Evolutionary conservation across 2,113 vertebrate genomes (phyloP).

Genomic region (Mustela nigripes): DNA sequence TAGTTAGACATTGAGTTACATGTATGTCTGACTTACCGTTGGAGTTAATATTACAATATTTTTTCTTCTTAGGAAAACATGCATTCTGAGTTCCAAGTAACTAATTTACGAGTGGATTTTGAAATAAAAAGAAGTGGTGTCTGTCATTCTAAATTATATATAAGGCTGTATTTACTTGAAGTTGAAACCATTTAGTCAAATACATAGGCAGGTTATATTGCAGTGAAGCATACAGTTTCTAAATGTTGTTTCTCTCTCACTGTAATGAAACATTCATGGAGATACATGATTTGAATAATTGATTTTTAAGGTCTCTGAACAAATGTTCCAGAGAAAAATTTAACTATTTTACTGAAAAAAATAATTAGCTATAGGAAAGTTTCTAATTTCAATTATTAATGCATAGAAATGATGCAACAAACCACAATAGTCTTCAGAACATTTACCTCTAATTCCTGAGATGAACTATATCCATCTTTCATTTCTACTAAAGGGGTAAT

Average conservation of each 20-base stretch:
- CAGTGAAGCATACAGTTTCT: neutral
- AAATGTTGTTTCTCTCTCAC: neutral
- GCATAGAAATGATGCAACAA: neutral
- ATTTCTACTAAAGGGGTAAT: neutral
- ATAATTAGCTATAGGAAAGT: neutral
- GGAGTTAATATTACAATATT: neutral
- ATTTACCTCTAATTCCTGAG: neutral
- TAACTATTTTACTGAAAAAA: neutral
- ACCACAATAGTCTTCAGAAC: neutral
- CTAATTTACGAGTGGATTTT: slow-evolving; percentile 1
- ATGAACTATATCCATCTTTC: neutral
- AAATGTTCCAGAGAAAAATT: neutral
- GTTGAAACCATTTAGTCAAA: neutral
- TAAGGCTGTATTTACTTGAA: neutral
- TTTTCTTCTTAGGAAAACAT: neutral
- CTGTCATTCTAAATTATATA: neutral
- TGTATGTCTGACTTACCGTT: neutral
- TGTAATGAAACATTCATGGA: neutral
- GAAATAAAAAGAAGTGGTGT: neutral
- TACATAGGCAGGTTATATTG: neutral
- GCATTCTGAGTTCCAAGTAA: neutral
- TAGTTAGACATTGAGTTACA: neutral
- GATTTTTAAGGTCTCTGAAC: neutral
- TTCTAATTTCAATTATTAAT: neutral
- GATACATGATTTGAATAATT: neutral